A percentile compares a stretch with the other conserved stretches of the same genome.
These are phyloP conservation scores for Anoura caudifer DNA, from an alignment of 2,113 vertebrate species.

Conservation along the genomic window DNA sequence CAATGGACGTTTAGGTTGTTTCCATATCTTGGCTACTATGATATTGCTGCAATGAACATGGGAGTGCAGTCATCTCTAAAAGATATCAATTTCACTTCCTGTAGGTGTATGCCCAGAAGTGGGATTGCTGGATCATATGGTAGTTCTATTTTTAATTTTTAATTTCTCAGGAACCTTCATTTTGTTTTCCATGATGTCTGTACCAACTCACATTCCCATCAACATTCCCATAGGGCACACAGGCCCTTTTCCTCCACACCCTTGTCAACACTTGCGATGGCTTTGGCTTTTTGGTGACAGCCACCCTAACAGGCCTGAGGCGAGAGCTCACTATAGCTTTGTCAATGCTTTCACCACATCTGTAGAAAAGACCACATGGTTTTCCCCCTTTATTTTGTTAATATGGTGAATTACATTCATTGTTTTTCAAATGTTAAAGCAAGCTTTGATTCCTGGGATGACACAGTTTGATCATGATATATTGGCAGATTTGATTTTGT, in stretches of 20 bases:
- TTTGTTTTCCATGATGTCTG: background rate
- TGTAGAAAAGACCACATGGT: background rate
- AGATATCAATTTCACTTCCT: too few species aligned
- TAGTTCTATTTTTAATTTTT: background rate
- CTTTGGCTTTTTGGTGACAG: background rate
- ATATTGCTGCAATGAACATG: too few species aligned
- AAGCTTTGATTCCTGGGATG: conserved; percentile 6
- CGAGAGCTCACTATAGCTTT: background rate
- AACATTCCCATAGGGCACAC: background rate
- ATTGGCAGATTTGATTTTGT: background rate
- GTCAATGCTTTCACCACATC: background rate
- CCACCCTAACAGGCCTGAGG: background rate
- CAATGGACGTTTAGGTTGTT: too few species aligned
- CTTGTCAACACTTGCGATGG: background rate
- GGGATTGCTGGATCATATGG: background rate
- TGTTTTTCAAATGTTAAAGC: conserved; percentile 13
- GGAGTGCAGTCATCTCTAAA: too few species aligned
- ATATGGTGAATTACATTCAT: background rate
- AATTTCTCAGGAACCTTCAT: background rate
- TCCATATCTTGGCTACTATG: too few species aligned
- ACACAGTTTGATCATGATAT: background rate
- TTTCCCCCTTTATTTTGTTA: conserved; percentile 1
- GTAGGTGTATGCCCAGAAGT: too few species aligned
- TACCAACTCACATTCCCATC: background rate
- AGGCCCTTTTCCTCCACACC: background rate